Evolutionary conservation across 2,113 vertebrate genomes (phyloP), one percentile per base, ranked within the genome.

Genomic region (Misgurnus anguillicaudatus): DNA sequence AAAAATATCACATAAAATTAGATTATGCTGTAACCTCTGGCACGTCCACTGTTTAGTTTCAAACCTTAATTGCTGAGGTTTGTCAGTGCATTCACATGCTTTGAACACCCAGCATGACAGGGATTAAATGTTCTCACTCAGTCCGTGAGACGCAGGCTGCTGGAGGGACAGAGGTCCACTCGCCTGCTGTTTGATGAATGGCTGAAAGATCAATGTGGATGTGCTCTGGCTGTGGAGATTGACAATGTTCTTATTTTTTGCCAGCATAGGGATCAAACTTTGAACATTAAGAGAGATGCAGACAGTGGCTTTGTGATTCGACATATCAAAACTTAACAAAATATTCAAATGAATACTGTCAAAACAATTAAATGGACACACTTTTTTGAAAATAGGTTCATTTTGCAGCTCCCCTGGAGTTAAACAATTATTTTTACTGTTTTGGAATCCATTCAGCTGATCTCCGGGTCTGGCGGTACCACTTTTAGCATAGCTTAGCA

Each of bases 181-280:
- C 13, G 13, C 77, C 71, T 53, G 64, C 72, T 70, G 77, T 21
- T 72, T 83, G 77, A 83, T 76, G 73, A 80, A 83, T 83, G 63
- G 66, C 57, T 80, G n/a, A 6, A n/a, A 65, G 61, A 80, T 77
- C 70, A 63, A 39, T 63, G 78, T 68, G 74, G 74, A 83, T 80
- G 67, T 68, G 19, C 55, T 16, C 42, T 67, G 78, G 64, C 65
- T 83, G 63, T 67, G 76, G 66, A 60, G 77, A 61, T 36, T 79
- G 63, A 61, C 71, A 73, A 17, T 73, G 71, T 39, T 39, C 71
- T 60, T 45, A 45, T 51, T 58, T n/a, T 36, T 45, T 31, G 45
- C n/a, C 71, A 61, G 39, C n/a, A 24, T 36, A 71, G 38, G 53
- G 38, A 73, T 73, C 55, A 60, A 13, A n/a, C 71, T 73, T 73